Percentiles rank a stretch among this genome's conserved stretches.
These are phyloP conservation scores for Osmerus eperlanus DNA, from an alignment of 2,113 vertebrate genomes.

Conservation along the genomic window DNA sequence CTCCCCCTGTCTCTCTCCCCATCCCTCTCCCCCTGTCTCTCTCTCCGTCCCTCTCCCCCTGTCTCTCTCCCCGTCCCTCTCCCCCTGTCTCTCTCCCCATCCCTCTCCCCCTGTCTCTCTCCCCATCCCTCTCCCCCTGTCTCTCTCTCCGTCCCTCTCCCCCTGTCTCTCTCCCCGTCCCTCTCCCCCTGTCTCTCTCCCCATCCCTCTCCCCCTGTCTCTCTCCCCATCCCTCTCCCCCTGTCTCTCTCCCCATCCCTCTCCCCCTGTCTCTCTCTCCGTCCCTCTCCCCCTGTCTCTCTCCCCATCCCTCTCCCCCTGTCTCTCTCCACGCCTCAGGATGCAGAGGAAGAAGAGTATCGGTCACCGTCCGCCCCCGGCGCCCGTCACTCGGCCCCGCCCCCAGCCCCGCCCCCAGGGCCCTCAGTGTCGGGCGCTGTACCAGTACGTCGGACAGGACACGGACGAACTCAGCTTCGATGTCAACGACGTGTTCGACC, in stretches of 20 bases:
- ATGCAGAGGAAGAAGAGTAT: constrained; percentile 85
- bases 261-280: neutral
- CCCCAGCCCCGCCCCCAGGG: constrained; percentile 65
- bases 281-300: neutral
- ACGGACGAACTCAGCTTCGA: constrained; percentile 94
- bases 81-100: too few species aligned
- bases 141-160: too few species aligned
- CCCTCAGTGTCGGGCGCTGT: constrained; percentile 83
- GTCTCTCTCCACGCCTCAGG: constrained; percentile 57
- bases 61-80: too few species aligned
- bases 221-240: too few species aligned
- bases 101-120: too few species aligned
- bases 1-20: too few species aligned
- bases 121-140: too few species aligned
- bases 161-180: neutral
- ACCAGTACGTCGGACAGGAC: constrained; percentile 90
- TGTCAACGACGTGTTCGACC: constrained; percentile 81
- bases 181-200: neutral
- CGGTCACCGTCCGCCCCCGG: constrained; percentile 78
- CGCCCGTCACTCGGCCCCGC: constrained; percentile 71
- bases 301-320: constrained; percentile 38
- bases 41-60: too few species aligned
- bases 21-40: too few species aligned
- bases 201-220: neutral
- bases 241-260: too few species aligned